phyloP scores from a whole-genome alignment of 2,797 vertebrate species.

The Danio aesculapii region DNA sequence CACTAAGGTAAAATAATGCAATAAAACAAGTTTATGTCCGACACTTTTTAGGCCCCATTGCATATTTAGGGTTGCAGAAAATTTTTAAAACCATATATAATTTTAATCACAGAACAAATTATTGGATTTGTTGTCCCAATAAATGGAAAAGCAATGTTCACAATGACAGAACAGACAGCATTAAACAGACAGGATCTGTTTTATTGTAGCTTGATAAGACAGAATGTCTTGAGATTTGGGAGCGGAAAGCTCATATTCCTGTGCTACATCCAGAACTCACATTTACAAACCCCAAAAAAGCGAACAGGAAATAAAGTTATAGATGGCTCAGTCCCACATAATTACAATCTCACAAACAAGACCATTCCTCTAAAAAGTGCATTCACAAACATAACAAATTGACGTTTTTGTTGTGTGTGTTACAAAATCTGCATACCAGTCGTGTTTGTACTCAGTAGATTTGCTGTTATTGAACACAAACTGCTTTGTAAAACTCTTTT shows the following conservation, averaged over 20 bases:
- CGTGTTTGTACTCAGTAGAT: conserved; percentile 88
- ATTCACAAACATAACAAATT: conserved; percentile 97
- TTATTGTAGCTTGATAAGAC: conserved; percentile 83
- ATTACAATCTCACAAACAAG: conserved; percentile 95
- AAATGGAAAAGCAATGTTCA: background rate
- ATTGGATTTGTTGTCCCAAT: background rate
- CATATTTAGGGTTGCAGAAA: background rate
- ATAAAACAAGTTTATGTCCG: too few species aligned
- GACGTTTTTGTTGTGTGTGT: conserved; percentile 83
- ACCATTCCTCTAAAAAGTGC: conserved; percentile 97
- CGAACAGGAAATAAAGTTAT: conserved; percentile 75
- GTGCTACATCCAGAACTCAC: conserved; percentile 45
- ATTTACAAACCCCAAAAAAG: conserved; percentile 48
- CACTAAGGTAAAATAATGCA: too few species aligned
- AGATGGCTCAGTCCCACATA: conserved; percentile 90
- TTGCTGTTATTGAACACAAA: conserved; percentile 71
- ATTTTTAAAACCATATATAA: background rate
- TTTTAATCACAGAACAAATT: too few species aligned
- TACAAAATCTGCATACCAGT: conserved; percentile 90
- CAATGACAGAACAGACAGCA: conserved; percentile 55
- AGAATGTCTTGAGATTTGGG: conserved; percentile 71
- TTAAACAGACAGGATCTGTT: conserved; percentile 76
- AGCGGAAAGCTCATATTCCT: conserved; percentile 24
- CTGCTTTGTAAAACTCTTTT: conserved; percentile 69
- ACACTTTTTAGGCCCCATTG: too few species aligned